phyloP scores from a whole-genome alignment of 2,113 vertebrate species.

The Perca schrenkii region DNA sequence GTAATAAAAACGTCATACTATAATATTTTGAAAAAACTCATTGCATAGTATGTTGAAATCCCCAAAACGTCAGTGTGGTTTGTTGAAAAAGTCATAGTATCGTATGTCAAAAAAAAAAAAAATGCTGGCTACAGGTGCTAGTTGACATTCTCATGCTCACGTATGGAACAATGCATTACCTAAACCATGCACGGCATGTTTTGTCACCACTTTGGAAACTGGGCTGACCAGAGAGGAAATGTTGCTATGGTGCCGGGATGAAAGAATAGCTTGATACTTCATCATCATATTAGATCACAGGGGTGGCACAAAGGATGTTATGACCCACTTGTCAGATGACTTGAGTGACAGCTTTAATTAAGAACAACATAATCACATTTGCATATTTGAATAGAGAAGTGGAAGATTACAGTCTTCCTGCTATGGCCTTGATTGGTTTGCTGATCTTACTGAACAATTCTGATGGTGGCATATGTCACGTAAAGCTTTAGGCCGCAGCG shows the following conservation, averaged over 20 bases:
- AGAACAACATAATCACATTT: constrained; percentile 57
- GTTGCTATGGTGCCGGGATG: neutral
- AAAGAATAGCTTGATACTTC: constrained; percentile 16
- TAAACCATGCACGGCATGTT: neutral
- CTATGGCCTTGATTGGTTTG: constrained; percentile 40
- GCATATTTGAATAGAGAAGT: constrained; percentile 32
- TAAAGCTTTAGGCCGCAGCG: no score
- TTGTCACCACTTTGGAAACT: constrained; percentile 10
- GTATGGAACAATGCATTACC: neutral
- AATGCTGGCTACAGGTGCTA: neutral
- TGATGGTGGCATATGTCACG: neutral
- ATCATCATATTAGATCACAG: constrained; percentile 43
- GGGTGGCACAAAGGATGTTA: constrained; percentile 8
- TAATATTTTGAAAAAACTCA: no score
- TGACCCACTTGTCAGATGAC: constrained; percentile 51
- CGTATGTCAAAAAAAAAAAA: no score
- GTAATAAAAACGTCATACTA: no score
- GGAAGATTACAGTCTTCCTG: constrained; percentile 19
- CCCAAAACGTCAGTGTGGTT: no score
- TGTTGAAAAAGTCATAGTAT: no score
- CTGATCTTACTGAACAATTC: neutral
- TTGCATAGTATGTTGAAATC: no score
- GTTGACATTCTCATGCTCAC: constrained; percentile 30
- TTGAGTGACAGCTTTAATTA: constrained; percentile 64
- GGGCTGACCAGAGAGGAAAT: constrained; percentile 24